A percentile compares a stretch with the other conserved stretches of the same genome.
phyloP scores from a whole-genome alignment of 2,888 invertebrate genomes.

The Platycheirus rosarum region DNA sequence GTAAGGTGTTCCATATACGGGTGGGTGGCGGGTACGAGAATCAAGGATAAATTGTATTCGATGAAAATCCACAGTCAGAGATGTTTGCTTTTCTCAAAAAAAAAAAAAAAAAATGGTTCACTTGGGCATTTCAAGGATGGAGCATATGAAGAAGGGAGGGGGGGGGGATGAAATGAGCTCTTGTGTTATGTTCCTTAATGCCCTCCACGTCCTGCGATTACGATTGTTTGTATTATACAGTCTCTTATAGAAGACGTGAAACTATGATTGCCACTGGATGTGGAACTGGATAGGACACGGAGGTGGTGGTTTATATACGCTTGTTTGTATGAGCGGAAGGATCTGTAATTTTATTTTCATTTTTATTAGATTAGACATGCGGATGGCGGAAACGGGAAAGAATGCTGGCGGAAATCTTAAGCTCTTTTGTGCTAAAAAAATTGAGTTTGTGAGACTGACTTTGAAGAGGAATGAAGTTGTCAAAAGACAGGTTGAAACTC shows the following conservation, averaged over 20 bases:
- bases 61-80: conserved; percentile 68
- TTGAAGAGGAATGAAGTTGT: neutral
- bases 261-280: conserved; percentile 48
- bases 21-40: conserved; percentile 1
- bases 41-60: conserved; percentile 64
- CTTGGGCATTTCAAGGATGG: conserved; percentile 22
- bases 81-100: conserved; percentile 64
- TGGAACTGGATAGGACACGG: too few species aligned
- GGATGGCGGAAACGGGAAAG: conserved; percentile 8
- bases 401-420: neutral
- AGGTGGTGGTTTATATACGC: neutral
- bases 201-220: conserved; percentile 47
- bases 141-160: too few species aligned
- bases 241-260: conserved; percentile 25
- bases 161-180: neutral
- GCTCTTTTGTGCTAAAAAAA: neutral
- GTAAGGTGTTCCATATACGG: neutral
- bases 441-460: neutral
- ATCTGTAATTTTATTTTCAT: conserved; percentile 60
- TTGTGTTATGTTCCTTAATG: conserved; percentile 44
- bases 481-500: too few species aligned
- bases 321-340: conserved; percentile 33
- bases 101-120: conserved; percentile 43
- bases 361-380: conserved; percentile 56
- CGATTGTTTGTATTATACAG: conserved; percentile 58